phyloP scores from a whole-genome alignment of 2,888 invertebrate genomes.

The Coleophora deauratella region DNA sequence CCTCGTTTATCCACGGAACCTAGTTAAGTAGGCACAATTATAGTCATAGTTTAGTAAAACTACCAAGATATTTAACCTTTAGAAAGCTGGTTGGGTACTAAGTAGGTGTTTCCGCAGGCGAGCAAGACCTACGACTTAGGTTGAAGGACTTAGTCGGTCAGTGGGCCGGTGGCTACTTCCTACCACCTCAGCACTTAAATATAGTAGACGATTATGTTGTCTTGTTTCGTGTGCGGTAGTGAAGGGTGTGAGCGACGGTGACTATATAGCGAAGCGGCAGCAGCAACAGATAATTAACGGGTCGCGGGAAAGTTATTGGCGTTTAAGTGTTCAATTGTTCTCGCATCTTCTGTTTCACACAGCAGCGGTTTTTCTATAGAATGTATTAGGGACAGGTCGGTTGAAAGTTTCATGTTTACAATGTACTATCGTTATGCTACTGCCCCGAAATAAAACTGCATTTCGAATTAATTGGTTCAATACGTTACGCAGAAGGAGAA shows the following conservation, averaged over 20 bases:
- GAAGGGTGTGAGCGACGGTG: slow-evolving; percentile 6
- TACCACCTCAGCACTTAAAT: slow-evolving; percentile 19
- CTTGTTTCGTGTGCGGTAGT: slow-evolving; percentile 5
- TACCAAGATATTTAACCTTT: slow-evolving; percentile 37
- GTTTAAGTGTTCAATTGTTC: slow-evolving; percentile 31
- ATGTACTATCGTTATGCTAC: slow-evolving; percentile 1
- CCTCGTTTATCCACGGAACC: background rate
- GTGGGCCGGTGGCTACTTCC: slow-evolving; percentile 37
- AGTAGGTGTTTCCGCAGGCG: slow-evolving; percentile 39
- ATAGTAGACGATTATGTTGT: slow-evolving; percentile 36
- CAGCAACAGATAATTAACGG: slow-evolving; percentile 23
- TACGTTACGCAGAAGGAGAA: no score
- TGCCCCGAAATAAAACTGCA: background rate
- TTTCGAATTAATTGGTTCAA: slow-evolving; percentile 2
- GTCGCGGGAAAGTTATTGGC: slow-evolving; percentile 41
- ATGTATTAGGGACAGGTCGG: slow-evolving; percentile 8
- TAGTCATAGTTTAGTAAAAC: slow-evolving; percentile 20
- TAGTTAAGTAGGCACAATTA: slow-evolving; percentile 3
- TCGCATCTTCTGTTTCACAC: slow-evolving; percentile 7
- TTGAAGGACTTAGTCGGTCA: slow-evolving; percentile 52
- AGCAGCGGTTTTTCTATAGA: slow-evolving; percentile 1
- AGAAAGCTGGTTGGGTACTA: slow-evolving; percentile 40
- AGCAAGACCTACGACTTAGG: slow-evolving; percentile 33
- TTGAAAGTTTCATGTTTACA: slow-evolving; percentile 14
- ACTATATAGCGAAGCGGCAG: slow-evolving; percentile 14